These are phyloP conservation scores for Cyanoliseus patagonus DNA, from an alignment of 2,113 vertebrate genomes.

Conservation along the genomic window DNA sequence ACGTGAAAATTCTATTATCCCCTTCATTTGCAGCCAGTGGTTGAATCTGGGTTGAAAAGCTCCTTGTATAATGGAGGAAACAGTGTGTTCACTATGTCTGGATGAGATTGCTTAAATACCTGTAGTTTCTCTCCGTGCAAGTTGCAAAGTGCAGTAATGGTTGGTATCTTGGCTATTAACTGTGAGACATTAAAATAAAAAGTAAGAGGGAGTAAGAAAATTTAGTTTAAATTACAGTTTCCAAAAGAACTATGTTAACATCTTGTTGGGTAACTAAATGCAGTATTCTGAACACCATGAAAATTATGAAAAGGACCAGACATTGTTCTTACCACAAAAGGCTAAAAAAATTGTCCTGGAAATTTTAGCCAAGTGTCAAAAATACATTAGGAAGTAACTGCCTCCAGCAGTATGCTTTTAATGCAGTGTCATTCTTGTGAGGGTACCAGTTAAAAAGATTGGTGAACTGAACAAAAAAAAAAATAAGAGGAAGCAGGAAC, in stretches of 20 bases:
- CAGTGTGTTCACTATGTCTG: conserved; percentile 96
- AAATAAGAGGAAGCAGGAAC: neutral
- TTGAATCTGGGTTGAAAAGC: conserved; percentile 97
- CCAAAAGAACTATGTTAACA: neutral
- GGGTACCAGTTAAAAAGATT: neutral
- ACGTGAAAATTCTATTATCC: conserved; percentile 71
- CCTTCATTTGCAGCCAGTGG: conserved; percentile 94
- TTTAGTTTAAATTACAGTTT: neutral
- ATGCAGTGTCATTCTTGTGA: neutral
- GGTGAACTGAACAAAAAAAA: neutral
- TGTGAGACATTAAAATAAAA: conserved; percentile 68
- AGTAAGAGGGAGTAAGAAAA: neutral
- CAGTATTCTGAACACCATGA: neutral
- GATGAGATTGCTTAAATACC: conserved; percentile 98
- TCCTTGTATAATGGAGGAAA: conserved; percentile 99
- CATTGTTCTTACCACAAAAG: fast-evolving
- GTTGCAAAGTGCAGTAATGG: conserved; percentile 95
- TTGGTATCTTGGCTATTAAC: conserved; percentile 98
- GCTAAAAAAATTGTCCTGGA: neutral
- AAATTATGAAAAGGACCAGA: neutral
- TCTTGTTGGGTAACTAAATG: neutral
- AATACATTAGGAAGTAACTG: neutral
- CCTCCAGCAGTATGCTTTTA: neutral
- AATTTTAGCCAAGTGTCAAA: neutral
- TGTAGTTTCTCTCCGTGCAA: conserved; percentile 98